Percentiles rank a stretch among this genome's conserved stretches.
Evolutionary conservation across 2,113 vertebrate genomes (phyloP).

Genomic region (Ramphastos sulfuratus): DNA sequence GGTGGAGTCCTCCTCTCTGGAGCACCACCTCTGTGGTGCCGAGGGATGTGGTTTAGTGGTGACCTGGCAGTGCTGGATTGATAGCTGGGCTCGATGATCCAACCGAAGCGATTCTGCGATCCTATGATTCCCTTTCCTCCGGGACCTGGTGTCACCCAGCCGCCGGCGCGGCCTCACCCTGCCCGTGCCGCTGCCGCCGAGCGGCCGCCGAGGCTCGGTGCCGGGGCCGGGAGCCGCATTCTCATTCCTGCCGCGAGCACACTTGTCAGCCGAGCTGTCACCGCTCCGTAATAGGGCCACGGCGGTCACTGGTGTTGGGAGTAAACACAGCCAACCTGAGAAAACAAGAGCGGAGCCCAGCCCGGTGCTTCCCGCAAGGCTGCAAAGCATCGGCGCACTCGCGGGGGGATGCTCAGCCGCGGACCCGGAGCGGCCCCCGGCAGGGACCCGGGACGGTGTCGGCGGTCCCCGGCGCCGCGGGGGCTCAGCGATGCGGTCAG

Average conservation of each 20-base stretch:
- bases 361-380: background rate
- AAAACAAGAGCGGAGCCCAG: constrained; percentile 50
- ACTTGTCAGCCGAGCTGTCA: constrained; percentile 64
- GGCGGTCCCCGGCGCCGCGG: rapidly evolving
- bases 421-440: rapidly evolving
- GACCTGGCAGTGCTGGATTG: background rate
- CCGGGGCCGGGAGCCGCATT: constrained; percentile 23
- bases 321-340: constrained; percentile 49
- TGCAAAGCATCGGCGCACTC: background rate
- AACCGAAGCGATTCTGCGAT: background rate
- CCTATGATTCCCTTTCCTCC: rapidly evolving
- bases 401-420: background rate
- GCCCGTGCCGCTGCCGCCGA: background rate
- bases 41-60: background rate
- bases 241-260: constrained; percentile 53
- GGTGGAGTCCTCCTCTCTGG: background rate
- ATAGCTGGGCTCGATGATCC: background rate
- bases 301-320: constrained; percentile 59
- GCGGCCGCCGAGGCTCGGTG: background rate
- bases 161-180: background rate
- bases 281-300: constrained; percentile 49
- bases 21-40: background rate
- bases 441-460: rapidly evolving
- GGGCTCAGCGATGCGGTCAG: rapidly evolving
- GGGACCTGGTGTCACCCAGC: rapidly evolving